phyloP scores from a whole-genome alignment of 2,888 invertebrate genomes.

The Nomada fucata region DNA sequence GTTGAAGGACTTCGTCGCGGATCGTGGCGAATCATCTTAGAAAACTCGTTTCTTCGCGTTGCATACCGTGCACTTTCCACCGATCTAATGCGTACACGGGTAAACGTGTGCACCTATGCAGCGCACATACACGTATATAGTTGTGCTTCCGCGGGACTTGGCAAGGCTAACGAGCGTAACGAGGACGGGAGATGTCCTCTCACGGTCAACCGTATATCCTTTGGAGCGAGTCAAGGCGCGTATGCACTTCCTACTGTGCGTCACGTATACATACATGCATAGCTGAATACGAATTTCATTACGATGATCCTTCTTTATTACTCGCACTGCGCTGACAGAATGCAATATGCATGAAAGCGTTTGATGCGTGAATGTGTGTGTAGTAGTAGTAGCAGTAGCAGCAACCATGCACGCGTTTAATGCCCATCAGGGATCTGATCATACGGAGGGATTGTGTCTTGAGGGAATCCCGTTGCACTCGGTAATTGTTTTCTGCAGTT shows the following conservation, averaged over 20 bases:
- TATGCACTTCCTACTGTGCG: constrained; percentile 35
- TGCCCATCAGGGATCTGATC: constrained; percentile 2
- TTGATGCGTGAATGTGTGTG: constrained; percentile 39
- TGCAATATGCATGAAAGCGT: constrained; percentile 58
- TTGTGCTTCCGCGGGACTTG: constrained; percentile 29
- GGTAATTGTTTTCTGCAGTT: constrained; percentile 10
- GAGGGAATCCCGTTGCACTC: not conserved
- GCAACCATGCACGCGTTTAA: constrained; percentile 15
- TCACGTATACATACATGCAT: constrained; percentile 25
- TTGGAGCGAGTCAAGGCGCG: constrained; percentile 17
- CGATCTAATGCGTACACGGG: not conserved
- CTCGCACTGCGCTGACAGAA: constrained; percentile 40
- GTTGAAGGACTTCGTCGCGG: constrained; percentile 52
- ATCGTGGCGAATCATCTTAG: constrained; percentile 30
- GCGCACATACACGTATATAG: not conserved
- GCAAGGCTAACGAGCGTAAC: constrained; percentile 46
- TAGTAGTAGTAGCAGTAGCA: not conserved
- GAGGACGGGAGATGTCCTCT: constrained; percentile 40
- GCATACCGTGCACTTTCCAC: constrained; percentile 13
- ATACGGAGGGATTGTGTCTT: not conserved
- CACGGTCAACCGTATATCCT: constrained; percentile 53
- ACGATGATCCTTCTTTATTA: constrained; percentile 57
- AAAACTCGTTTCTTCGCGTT: constrained; percentile 32
- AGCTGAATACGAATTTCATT: constrained; percentile 57
- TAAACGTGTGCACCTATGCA: not conserved